These are phyloP conservation scores for Gryon sp. DNA, from an alignment of 1,140 invertebrate genomes.

Conservation along the genomic window DNA sequence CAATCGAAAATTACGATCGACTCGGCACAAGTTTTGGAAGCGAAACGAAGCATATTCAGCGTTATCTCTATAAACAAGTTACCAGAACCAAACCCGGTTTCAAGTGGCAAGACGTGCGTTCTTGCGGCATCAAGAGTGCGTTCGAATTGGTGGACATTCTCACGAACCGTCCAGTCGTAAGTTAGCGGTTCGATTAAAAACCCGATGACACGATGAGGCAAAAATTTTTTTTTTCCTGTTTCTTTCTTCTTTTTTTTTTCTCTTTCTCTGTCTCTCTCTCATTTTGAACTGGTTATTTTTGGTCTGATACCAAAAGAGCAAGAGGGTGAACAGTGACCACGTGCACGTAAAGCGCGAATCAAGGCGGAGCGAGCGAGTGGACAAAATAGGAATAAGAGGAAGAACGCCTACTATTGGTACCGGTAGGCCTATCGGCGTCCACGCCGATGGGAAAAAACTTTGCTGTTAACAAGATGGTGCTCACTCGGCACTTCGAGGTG, in stretches of 20 bases:
- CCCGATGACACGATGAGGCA: slow-evolving; percentile 38
- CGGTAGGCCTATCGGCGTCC: slow-evolving; percentile 76
- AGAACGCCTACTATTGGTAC: slow-evolving; percentile 76
- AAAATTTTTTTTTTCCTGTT: slow-evolving; percentile 15
- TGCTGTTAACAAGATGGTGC: slow-evolving; percentile 79
- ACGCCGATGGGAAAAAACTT: slow-evolving; percentile 76
- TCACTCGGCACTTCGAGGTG: slow-evolving; percentile 69
- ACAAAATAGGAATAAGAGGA: slow-evolving; percentile 77
- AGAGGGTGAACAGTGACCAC: slow-evolving; percentile 59
- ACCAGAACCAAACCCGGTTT: neutral
- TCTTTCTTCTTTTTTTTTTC: too few relatives aligned
- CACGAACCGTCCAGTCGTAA: slow-evolving; percentile 51
- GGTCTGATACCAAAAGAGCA: slow-evolving; percentile 28
- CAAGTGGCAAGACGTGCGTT: slow-evolving; percentile 1
- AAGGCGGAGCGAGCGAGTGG: slow-evolving; percentile 75
- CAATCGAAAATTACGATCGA: slow-evolving; percentile 20
- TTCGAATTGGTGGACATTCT: slow-evolving; percentile 27
- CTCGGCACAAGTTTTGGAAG: neutral
- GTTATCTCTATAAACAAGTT: slow-evolving; percentile 27
- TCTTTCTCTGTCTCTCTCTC: too few relatives aligned
- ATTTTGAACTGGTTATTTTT: slow-evolving; percentile 1
- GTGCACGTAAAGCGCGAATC: slow-evolving; percentile 46
- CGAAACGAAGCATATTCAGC: slow-evolving; percentile 3
- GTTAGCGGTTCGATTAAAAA: slow-evolving; percentile 58
- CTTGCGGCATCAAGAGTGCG: neutral